Evolutionary conservation across 2,888 invertebrate species (phyloP), one percentile per base, ranked within the genome.

Genomic region (Agrotis exclamationis): DNA sequence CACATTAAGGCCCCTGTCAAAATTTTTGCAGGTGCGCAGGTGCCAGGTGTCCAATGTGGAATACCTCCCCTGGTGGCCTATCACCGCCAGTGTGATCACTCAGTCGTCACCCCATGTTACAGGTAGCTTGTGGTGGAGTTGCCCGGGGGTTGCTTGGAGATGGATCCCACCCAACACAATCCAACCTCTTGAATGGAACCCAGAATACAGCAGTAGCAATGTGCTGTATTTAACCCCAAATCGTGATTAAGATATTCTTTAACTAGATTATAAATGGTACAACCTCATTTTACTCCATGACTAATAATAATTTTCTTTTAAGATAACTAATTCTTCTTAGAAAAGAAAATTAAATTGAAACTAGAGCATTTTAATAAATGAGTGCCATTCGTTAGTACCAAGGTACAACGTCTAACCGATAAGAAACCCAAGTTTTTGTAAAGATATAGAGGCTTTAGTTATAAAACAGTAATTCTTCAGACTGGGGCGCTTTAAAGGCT

Each of bases 321-420:
- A 76, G 14, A 56, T 63, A 65, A 39, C n/a, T 53, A 24, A 72
- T 54, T 54, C 13, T 20, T 28, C 33, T 65, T 13, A 44, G n/a
- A 77, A 72, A 76, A 72, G 28, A 76, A 63, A 53, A 77, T 64
- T 64, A 51, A 62, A 70, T 69, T 65, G 54, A 75, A 79, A 70
- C 54, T 65, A 44, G 63, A 67, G n/a, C 45, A 65, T 75, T 75
- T 64, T 74, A 75, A 79, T 63, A 59, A 79, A 79, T 75, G 58
- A 59, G 63, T 22, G 16, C 45, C 50, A 70, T 79, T 75, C 44
- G 28, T 78, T 74, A 57, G 63, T 50, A 63, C 47, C 28, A 18
- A 74, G 54, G 72, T 63, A 59, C 58, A 64, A 59, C 58, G 39
- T 48, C 48, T 63, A 1, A 53, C 67, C 33, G 73, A 78, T 73